phyloP scores from a whole-genome alignment of 2,113 vertebrate genomes.

The Rhabdornis inornatus region DNA sequence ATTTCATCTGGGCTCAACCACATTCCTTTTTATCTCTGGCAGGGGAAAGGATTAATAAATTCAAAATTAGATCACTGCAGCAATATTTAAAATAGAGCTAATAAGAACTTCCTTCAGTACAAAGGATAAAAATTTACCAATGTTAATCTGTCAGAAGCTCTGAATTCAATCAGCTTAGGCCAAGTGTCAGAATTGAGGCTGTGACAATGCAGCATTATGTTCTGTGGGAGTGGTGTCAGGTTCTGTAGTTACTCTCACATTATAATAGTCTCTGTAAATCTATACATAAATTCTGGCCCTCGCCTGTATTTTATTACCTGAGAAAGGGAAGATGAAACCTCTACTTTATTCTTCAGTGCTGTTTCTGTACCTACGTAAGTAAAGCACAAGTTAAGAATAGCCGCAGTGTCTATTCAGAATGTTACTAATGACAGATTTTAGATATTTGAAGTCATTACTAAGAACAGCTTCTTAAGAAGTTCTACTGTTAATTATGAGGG shows the following conservation, averaged over 20 bases:
- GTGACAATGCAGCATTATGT: background rate
- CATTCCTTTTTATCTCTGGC: background rate
- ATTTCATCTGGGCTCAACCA: background rate
- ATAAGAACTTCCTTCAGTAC: background rate
- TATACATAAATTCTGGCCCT: background rate
- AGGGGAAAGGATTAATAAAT: background rate
- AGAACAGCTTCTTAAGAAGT: background rate
- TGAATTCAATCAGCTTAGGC: background rate
- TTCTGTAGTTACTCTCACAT: background rate
- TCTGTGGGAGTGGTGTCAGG: background rate
- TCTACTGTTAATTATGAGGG: background rate
- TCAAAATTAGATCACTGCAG: background rate
- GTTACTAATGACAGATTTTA: background rate
- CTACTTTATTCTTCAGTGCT: constrained; percentile 58
- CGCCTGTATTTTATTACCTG: constrained; percentile 72
- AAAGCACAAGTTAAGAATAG: background rate
- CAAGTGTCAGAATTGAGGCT: background rate
- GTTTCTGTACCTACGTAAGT: constrained; percentile 31
- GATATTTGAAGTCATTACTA: background rate
- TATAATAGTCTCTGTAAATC: background rate
- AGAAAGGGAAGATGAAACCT: constrained; percentile 41
- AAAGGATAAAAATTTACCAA: background rate
- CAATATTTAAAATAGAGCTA: background rate
- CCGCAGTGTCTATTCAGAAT: background rate
- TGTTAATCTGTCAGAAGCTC: background rate